These are phyloP conservation scores for Limosa lapponica DNA, from an alignment of 2,797 vertebrate genomes.

Conservation along the genomic window DNA sequence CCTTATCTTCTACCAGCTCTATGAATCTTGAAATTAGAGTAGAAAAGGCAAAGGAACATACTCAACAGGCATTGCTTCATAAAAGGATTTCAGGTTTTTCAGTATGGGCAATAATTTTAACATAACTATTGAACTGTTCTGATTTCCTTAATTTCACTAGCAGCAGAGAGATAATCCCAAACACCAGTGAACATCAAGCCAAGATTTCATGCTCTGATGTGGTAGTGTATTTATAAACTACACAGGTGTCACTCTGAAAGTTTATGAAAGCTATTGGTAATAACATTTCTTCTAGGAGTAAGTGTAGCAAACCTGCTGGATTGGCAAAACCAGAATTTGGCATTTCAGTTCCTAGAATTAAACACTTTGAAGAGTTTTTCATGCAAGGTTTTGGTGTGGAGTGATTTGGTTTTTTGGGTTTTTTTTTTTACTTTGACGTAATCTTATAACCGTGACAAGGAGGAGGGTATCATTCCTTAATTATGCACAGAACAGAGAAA, in stretches of 20 bases:
- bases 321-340: neutral
- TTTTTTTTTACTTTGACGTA: neutral
- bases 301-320: neutral
- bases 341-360: neutral
- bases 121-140: neutral
- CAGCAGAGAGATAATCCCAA: neutral
- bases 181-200: neutral
- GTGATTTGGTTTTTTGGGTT: neutral
- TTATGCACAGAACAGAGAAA: neutral
- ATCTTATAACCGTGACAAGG: neutral
- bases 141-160: neutral
- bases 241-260: neutral
- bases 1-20: neutral
- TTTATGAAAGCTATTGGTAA: neutral
- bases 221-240: neutral
- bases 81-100: neutral
- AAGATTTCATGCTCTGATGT: accelerated
- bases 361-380: neutral
- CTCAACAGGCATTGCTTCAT: neutral
- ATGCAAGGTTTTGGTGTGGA: neutral
- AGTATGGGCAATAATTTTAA: neutral
- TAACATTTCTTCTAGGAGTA: neutral
- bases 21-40: neutral
- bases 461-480: neutral
- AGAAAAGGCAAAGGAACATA: neutral